Conservation (phyloP, 1,140 invertebrate species). For the Thereuonema tuberculata region DNA sequence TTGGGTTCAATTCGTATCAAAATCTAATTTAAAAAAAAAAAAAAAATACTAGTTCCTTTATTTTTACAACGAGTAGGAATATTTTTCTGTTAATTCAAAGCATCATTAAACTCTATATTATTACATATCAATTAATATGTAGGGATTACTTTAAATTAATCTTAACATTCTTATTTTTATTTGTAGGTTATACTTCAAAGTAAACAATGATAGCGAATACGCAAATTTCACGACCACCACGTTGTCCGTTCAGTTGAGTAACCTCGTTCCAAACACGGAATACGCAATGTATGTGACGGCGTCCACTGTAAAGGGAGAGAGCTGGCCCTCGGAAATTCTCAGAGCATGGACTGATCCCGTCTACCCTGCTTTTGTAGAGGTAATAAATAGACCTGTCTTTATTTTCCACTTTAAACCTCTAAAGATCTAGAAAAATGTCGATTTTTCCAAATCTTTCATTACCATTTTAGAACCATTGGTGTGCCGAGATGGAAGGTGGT, state of each 20-base stretch:
- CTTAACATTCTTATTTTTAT: constrained; percentile 8
- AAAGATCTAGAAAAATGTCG: not conserved
- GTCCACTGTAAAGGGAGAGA: constrained; percentile 45
- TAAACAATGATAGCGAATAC: constrained; percentile 42
- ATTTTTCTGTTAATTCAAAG: too few relatives aligned
- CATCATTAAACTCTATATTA: too few relatives aligned
- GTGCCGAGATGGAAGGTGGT: not conserved
- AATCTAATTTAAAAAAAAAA: too few relatives aligned
- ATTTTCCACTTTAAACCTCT: not conserved
- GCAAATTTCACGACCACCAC: constrained; percentile 45
- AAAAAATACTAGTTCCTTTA: too few relatives aligned
- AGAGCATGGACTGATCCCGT: constrained; percentile 73
- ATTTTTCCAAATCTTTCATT: not conserved
- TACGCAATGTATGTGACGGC: constrained; percentile 59
- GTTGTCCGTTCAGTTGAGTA: constrained; percentile 50
- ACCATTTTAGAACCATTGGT: not conserved
- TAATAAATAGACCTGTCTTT: constrained; percentile 26
- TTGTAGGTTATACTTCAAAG: constrained; percentile 48
- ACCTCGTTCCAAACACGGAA: constrained; percentile 55
- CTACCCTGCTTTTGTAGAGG: constrained; percentile 68
- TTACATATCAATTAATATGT: too few relatives aligned
- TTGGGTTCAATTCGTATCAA: too few relatives aligned
- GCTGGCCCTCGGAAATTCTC: constrained; percentile 57
- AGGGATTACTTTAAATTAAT: too few relatives aligned
- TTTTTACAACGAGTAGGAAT: too few relatives aligned